Evolutionary conservation across 1,140 invertebrate genomes (phyloP).

Genomic region (Adelges cooleyi): DNA sequence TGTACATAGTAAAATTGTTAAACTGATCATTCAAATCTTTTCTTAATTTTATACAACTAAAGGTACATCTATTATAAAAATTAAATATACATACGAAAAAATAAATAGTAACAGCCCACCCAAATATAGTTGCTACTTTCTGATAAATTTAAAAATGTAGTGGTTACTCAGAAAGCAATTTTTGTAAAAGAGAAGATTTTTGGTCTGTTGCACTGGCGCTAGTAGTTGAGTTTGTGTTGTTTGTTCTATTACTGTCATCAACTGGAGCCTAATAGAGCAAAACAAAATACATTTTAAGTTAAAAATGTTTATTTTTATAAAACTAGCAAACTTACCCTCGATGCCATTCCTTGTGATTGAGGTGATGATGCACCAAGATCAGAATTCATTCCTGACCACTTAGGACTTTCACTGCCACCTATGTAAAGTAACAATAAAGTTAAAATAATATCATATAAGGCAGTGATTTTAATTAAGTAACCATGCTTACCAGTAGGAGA

Average conservation of each 20-base stretch:
- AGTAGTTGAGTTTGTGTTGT: constrained; percentile 59
- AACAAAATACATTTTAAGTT: neutral
- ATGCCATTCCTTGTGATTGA: constrained; percentile 36
- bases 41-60: neutral
- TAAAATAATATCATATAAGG: no score
- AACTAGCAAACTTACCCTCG: constrained; percentile 30
- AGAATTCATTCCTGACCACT: constrained; percentile 41
- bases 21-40: neutral
- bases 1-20: constrained; percentile 23
- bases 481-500: constrained; percentile 36
- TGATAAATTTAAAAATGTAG: neutral
- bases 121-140: neutral
- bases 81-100: neutral
- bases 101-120: neutral
- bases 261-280: neutral
- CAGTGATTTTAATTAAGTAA: no score
- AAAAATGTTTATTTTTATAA: neutral
- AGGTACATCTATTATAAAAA: constrained; percentile 9
- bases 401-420: constrained; percentile 43
- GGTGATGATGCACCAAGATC: constrained; percentile 41
- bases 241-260: constrained; percentile 32
- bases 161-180: constrained; percentile 57
- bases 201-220: constrained; percentile 49
- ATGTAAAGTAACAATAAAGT: constrained; percentile 36
- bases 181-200: constrained; percentile 61